A percentile compares a stretch with the other conserved stretches of the same genome.
phyloP scores from a whole-genome alignment of 1,140 invertebrate genomes.

The Papilio aristodemus region DNA sequence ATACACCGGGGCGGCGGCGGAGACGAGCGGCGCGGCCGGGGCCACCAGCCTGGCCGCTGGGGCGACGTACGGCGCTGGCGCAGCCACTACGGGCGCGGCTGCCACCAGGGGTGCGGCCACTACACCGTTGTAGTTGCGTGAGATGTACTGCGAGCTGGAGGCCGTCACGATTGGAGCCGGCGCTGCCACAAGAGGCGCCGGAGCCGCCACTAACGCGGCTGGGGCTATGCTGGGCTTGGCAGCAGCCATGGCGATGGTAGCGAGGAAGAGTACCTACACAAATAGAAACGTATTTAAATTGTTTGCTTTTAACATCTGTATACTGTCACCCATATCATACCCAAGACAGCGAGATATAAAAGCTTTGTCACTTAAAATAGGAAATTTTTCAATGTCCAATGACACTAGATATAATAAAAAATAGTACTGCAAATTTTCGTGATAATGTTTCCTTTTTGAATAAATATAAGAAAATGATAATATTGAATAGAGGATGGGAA shows the following conservation, averaged over 20 bases:
- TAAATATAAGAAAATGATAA: too few relatives aligned
- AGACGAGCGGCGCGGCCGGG: conserved; percentile 39
- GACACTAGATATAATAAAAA: too few relatives aligned
- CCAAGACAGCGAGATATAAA: too few relatives aligned
- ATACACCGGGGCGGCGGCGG: conserved; percentile 51
- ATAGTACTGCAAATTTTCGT: too few relatives aligned
- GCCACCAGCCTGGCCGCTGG: conserved; percentile 44
- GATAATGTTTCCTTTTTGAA: too few relatives aligned
- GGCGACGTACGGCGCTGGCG: conserved; percentile 53
- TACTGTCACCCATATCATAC: too few relatives aligned
- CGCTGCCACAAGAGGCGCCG: conserved; percentile 57
- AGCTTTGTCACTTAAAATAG: too few relatives aligned
- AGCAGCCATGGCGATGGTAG: conserved; percentile 59
- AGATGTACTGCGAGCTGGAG: conserved; percentile 83
- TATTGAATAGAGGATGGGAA: too few relatives aligned
- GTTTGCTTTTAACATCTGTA: too few relatives aligned
- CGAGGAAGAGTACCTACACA: conserved; percentile 63
- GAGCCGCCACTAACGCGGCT: conserved; percentile 63
- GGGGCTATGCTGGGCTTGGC: conserved; percentile 67
- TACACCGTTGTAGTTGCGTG: conserved; percentile 83
- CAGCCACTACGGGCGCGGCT: conserved; percentile 53
- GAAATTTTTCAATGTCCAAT: too few relatives aligned
- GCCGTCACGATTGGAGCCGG: conserved; percentile 81
- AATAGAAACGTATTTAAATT: conserved; percentile 35
- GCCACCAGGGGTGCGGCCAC: conserved; percentile 67